Conservation (phyloP, 2,113 vertebrate genomes). For the Scopus umbretta region DNA sequence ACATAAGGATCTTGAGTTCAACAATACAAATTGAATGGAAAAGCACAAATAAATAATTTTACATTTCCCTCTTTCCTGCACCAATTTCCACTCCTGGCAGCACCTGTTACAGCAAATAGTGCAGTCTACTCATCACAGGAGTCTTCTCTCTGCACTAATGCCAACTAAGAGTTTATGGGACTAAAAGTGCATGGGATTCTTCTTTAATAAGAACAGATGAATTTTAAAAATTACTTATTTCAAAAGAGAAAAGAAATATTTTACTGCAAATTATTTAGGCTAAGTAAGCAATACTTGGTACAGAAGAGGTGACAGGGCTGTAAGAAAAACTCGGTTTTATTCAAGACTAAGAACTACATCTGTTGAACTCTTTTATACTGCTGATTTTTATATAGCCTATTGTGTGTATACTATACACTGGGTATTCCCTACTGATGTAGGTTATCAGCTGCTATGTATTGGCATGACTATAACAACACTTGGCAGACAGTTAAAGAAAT, state of each 20-base stretch:
- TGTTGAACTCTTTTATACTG: background rate
- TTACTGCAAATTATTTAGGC: background rate
- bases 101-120: accelerated
- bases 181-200: background rate
- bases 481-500: background rate
- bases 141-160: background rate
- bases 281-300: background rate
- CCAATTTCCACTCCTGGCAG: background rate
- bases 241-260: background rate
- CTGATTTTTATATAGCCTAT: background rate
- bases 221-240: background rate
- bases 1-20: background rate
- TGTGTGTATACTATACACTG: too few relatives aligned
- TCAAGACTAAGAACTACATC: background rate
- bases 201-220: background rate
- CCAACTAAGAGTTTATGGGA: background rate
- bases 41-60: background rate
- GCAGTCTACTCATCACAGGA: background rate
- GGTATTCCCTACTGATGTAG: background rate
- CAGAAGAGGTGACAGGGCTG: background rate
- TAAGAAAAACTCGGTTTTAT: background rate
- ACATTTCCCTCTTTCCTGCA: background rate
- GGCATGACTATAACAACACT: background rate
- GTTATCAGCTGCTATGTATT: background rate
- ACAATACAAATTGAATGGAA: background rate